phyloP scores from a whole-genome alignment of 2,113 vertebrate species.

The Argyrosomus japonicus region DNA sequence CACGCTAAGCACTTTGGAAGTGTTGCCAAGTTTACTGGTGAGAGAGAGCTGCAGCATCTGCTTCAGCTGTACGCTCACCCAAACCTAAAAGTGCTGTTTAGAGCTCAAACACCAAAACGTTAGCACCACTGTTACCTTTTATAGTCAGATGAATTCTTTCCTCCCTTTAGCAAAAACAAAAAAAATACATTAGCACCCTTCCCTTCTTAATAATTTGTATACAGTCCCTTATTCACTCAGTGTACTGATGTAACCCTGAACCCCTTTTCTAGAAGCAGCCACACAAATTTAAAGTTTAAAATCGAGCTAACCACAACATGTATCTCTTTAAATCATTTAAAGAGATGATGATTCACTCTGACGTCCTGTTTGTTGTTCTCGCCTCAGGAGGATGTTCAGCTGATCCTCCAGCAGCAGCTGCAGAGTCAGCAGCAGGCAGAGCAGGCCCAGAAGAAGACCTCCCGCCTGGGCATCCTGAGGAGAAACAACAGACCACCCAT shows the following conservation, averaged over 20 bases:
- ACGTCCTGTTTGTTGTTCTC: not conserved
- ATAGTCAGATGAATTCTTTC: no score
- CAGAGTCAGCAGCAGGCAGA: slow-evolving; percentile 84
- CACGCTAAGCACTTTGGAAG: not conserved
- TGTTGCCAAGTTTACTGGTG: slow-evolving; percentile 6
- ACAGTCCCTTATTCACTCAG: not conserved
- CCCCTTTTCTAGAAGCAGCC: no score
- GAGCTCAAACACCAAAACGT: not conserved
- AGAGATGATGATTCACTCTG: not conserved
- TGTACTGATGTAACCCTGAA: no score
- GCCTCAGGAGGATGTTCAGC: slow-evolving; percentile 87
- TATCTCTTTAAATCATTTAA: not conserved
- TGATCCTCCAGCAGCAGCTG: slow-evolving; percentile 84
- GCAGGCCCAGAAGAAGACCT: slow-evolving; percentile 67
- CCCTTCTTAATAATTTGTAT: not conserved
- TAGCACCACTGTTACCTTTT: no score
- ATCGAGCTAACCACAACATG: not conserved
- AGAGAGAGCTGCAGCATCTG: slow-evolving; percentile 13
- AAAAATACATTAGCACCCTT: not conserved
- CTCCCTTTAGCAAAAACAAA: not conserved
- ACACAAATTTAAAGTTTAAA: not conserved
- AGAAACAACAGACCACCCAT: slow-evolving; percentile 63
- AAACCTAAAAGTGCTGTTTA: not conserved
- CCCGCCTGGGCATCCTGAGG: slow-evolving; percentile 71
- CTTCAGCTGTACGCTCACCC: not conserved